phyloP scores from a whole-genome alignment of 2,888 invertebrate species.

The Phaonia tiefii region DNA sequence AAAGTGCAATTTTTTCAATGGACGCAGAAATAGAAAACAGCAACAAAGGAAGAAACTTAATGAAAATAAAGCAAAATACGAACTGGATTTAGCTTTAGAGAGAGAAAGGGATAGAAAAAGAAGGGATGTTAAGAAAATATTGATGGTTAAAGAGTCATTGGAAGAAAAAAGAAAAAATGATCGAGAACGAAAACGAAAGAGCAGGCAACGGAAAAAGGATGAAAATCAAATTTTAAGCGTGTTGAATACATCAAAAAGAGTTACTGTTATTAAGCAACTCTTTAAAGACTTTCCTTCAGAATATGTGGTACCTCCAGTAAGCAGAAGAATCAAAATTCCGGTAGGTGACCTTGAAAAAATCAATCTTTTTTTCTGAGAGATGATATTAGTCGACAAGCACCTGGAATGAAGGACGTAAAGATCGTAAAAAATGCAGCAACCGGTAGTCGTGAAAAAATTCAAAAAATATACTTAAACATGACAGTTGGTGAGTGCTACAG shows the following conservation, averaged over 20 bases:
- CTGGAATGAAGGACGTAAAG: too few species aligned
- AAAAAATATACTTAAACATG: too few species aligned
- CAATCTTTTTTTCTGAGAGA: too few species aligned
- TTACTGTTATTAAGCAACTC: conserved; percentile 8
- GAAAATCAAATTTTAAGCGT: background rate
- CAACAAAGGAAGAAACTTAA: conserved; percentile 6
- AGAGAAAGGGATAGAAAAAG: too few species aligned
- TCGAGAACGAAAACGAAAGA: conserved; percentile 11
- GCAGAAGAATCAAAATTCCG: background rate
- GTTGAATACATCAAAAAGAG: background rate
- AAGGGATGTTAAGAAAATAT: background rate
- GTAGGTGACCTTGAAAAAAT: too few species aligned
- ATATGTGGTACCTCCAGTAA: background rate
- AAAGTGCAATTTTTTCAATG: background rate
- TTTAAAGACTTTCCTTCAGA: too few species aligned
- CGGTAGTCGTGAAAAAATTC: conserved; percentile 13
- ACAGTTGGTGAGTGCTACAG: too few species aligned
- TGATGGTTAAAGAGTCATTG: too few species aligned
- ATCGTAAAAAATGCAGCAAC: too few species aligned
- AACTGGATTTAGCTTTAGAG: too few species aligned
- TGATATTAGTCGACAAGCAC: too few species aligned
- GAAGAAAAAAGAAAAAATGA: background rate
- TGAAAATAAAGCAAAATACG: conserved; percentile 1
- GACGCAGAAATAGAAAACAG: background rate
- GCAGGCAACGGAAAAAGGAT: conserved; percentile 2